phyloP scores from a whole-genome alignment of 37 sponge, comb jelly and placozoan genomes.

The Aplysina aerophoba region DNA sequence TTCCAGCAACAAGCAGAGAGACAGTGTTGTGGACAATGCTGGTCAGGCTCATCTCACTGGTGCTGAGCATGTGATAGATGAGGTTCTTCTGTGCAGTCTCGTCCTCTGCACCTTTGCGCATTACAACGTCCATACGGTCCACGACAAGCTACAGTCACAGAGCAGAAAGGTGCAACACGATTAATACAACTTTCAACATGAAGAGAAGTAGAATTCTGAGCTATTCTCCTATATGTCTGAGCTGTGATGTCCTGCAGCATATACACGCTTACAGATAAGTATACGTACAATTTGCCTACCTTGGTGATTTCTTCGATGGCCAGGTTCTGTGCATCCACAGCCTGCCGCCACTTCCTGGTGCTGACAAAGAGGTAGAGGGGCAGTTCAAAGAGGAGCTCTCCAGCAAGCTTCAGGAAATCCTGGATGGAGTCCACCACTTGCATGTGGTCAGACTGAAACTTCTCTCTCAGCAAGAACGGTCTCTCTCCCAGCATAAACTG shows the following conservation, averaged over 20 bases:
- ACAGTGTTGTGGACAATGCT: conserved; percentile 26
- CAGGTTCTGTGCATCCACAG: conserved; percentile 14
- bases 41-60: not conserved
- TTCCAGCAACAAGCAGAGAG: conserved; percentile 23
- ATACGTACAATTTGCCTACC: too few species aligned
- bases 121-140: not conserved
- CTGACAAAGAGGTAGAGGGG: conserved; percentile 41
- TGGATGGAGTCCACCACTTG: not conserved
- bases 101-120: not conserved
- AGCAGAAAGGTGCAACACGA: too few species aligned
- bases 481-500: conserved; percentile 34
- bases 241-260: too few species aligned
- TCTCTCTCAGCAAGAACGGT: not conserved
- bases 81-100: not conserved
- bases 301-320: conserved; percentile 24
- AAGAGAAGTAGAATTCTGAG: too few species aligned
- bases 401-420: conserved; percentile 24
- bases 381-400: conserved; percentile 32
- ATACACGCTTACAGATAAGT: too few species aligned
- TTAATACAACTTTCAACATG: too few species aligned
- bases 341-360: conserved; percentile 33
- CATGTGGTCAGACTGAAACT: conserved; percentile 1
- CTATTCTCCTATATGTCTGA: too few species aligned
- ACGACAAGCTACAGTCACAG: conserved; percentile 4
- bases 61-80: not conserved